Evolutionary conservation across 1,140 invertebrate genomes (phyloP).

Genomic region (Drosophila triauraria): DNA sequence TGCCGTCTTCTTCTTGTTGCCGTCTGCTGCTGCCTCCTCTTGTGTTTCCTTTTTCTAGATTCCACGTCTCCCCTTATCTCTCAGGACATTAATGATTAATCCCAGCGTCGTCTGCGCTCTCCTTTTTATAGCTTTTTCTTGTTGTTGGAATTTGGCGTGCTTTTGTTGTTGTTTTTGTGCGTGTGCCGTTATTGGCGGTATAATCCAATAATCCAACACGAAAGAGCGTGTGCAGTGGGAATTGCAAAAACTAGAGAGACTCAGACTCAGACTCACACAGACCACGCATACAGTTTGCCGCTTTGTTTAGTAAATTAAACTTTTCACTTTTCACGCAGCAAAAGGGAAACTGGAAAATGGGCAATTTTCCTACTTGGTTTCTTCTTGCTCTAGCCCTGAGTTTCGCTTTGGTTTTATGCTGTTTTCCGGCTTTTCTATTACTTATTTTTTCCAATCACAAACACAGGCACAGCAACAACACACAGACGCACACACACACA

Average conservation of each 20-base stretch:
- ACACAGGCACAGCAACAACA: slow-evolving; percentile 23
- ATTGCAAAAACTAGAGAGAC: slow-evolving; percentile 76
- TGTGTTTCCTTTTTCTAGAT: slow-evolving; percentile 3
- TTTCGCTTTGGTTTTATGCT: slow-evolving; percentile 30
- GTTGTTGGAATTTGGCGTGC: slow-evolving; percentile 12
- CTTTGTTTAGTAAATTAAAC: slow-evolving; percentile 82
- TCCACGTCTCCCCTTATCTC: slow-evolving; percentile 25
- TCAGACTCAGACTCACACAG: slow-evolving; percentile 28
- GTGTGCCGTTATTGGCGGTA: slow-evolving; percentile 72
- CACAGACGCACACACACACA: slow-evolving; percentile 28
- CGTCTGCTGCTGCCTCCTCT: slow-evolving; percentile 22
- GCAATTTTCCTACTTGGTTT: slow-evolving; percentile 51
- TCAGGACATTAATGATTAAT: slow-evolving; percentile 49
- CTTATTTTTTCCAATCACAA: slow-evolving; percentile 43
- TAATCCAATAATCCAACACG: slow-evolving; percentile 82
- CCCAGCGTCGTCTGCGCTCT: slow-evolving; percentile 43
- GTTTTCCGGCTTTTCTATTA: slow-evolving; percentile 40
- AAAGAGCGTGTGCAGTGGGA: slow-evolving; percentile 75
- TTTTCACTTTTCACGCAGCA: slow-evolving; percentile 73
- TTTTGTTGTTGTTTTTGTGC: slow-evolving; percentile 26
- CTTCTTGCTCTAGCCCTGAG: background rate
- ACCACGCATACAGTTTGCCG: slow-evolving; percentile 49
- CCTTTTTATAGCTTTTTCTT: slow-evolving; percentile 39
- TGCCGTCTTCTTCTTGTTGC: slow-evolving; percentile 10
- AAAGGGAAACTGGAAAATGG: slow-evolving; percentile 51